These are phyloP conservation scores for Andinoacara biseriatus DNA, from an alignment of 2,113 vertebrate genomes.

Conservation along the genomic window DNA sequence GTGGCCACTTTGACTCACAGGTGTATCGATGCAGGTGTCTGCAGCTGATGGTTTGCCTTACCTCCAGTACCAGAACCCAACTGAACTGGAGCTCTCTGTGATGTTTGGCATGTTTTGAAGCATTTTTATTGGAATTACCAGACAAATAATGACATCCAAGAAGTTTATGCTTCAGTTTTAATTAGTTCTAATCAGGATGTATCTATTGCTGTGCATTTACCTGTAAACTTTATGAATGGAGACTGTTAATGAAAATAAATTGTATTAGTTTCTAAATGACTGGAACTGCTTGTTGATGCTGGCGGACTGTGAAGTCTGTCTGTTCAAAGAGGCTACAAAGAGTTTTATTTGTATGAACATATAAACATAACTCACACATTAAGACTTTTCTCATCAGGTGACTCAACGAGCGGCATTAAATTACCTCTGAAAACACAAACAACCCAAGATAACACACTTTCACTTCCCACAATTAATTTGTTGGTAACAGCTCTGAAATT, in stretches of 20 bases:
- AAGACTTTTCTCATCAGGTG: neutral
- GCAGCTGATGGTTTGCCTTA: no score
- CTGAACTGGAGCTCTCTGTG: no score
- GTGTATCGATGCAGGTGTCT: no score
- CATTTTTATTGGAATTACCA: no score
- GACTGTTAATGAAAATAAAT: neutral
- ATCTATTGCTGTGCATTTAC: no score
- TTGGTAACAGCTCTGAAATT: neutral
- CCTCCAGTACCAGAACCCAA: no score
- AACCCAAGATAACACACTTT: neutral
- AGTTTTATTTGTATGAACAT: neutral
- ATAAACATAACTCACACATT: neutral
- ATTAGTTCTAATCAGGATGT: no score
- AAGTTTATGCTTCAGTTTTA: no score
- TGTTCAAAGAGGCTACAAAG: neutral
- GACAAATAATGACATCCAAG: no score
- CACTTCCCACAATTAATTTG: neutral
- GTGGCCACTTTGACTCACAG: no score
- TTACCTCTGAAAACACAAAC: neutral
- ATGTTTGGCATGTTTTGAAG: no score
- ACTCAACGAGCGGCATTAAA: neutral
- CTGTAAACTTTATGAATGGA: neutral
- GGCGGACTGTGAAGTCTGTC: neutral
- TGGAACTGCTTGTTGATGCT: neutral
- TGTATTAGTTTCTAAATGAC: fast-evolving